These are phyloP conservation scores for Zaprionus kolodkinae DNA, from an alignment of 1,140 invertebrate species.

Conservation along the genomic window DNA sequence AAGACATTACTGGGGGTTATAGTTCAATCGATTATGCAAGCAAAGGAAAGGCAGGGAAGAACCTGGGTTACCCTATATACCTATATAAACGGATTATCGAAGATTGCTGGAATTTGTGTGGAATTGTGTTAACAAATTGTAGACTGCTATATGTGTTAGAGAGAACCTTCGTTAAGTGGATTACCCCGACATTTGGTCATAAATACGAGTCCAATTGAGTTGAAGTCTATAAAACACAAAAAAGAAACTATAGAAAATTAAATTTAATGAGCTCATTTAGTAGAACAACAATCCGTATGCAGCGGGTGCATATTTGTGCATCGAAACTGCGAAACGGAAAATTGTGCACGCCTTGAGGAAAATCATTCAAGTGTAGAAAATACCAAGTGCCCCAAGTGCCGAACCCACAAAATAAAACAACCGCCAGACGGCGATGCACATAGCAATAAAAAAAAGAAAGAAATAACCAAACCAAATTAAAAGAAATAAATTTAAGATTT, in stretches of 20 bases:
- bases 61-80: not conserved
- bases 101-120: too few relatives aligned
- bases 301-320: conserved; percentile 62
- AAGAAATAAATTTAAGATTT: not conserved
- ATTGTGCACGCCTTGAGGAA: conserved; percentile 74
- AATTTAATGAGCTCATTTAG: conserved; percentile 71
- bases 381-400: conserved; percentile 43
- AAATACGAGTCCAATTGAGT: conserved; percentile 16
- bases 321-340: conserved; percentile 58
- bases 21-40: not conserved
- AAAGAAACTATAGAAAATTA: conserved; percentile 51
- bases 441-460: conserved; percentile 32
- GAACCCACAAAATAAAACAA: conserved; percentile 50
- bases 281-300: conserved; percentile 42
- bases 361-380: conserved; percentile 75
- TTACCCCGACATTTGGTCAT: conserved; percentile 11
- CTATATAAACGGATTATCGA: too few relatives aligned
- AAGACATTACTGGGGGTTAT: conserved; percentile 24
- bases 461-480: conserved; percentile 17
- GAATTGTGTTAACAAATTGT: too few relatives aligned
- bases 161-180: conserved; percentile 14
- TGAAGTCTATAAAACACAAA: conserved; percentile 29
- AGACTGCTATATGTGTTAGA: conserved; percentile 2
- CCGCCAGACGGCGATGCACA: conserved; percentile 33
- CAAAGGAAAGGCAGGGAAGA: not conserved